These are phyloP conservation scores for Telmatherina bonti DNA, from an alignment of 2,797 vertebrate species.

Conservation along the genomic window DNA sequence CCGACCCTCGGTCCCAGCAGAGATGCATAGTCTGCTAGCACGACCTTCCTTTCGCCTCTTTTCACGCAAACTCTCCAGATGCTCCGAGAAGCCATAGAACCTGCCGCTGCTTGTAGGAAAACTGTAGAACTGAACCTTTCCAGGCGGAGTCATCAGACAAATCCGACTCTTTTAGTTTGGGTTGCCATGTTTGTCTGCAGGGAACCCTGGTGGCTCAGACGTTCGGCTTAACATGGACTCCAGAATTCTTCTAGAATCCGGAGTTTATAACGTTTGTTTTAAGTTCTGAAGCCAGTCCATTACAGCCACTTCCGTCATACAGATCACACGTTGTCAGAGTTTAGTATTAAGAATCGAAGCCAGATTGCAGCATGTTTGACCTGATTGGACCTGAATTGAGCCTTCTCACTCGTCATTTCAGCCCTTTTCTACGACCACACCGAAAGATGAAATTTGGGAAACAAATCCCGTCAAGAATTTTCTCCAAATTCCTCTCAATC, in stretches of 20 bases:
- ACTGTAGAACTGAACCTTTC: neutral
- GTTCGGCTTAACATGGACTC: neutral
- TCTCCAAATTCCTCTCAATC: neutral
- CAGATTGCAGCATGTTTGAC: too few species aligned
- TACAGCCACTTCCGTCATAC: neutral
- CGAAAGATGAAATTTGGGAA: neutral
- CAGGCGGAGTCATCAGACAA: too few species aligned
- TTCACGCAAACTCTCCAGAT: neutral
- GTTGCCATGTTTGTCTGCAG: neutral
- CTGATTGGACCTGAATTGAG: neutral
- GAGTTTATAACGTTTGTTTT: neutral
- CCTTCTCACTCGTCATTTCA: neutral
- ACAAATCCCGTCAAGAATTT: neutral
- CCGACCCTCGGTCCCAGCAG: constrained; percentile 65
- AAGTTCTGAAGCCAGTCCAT: neutral
- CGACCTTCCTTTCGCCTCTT: neutral
- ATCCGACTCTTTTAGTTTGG: neutral
- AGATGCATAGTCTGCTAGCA: constrained; percentile 82
- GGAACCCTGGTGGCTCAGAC: neutral
- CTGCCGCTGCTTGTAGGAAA: neutral
- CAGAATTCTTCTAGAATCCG: neutral
- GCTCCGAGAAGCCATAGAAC: neutral
- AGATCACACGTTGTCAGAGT: neutral
- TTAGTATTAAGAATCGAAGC: neutral
- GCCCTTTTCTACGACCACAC: neutral